phyloP scores from a whole-genome alignment of 2,113 vertebrate genomes.

The Nothoprocta pentlandii region DNA sequence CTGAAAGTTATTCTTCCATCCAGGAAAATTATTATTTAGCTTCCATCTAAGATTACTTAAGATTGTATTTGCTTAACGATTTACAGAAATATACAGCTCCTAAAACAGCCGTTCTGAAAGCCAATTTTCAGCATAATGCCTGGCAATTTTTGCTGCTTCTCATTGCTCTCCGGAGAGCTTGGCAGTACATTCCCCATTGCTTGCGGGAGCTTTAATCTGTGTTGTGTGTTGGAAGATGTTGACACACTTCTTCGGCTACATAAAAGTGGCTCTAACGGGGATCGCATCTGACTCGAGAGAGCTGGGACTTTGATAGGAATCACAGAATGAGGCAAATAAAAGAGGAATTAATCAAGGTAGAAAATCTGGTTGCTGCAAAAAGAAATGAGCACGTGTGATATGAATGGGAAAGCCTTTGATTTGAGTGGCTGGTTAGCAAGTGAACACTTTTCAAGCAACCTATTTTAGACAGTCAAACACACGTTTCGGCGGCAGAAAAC shows the following conservation, averaged over 20 bases:
- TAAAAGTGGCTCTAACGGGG: constrained; percentile 28
- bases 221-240: background rate
- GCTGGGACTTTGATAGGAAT: constrained; percentile 45
- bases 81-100: background rate
- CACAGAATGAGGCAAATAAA: constrained; percentile 30
- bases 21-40: background rate
- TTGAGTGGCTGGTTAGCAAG: background rate
- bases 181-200: background rate
- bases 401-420: constrained; percentile 25
- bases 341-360: background rate
- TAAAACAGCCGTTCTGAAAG: background rate
- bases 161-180: background rate
- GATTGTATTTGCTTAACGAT: background rate
- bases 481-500: background rate
- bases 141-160: background rate
- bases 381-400: background rate
- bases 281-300: constrained; percentile 26
- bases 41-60: constrained; percentile 5
- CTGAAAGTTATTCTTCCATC: background rate
- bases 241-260: constrained; percentile 32
- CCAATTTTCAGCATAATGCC: background rate
- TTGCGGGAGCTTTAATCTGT: constrained; percentile 51
- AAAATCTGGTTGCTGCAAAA: background rate
- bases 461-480: constrained; percentile 21
- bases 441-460: background rate